These are phyloP conservation scores for Odontesthes bonariensis DNA, from an alignment of 2,113 vertebrate species.

Conservation along the genomic window DNA sequence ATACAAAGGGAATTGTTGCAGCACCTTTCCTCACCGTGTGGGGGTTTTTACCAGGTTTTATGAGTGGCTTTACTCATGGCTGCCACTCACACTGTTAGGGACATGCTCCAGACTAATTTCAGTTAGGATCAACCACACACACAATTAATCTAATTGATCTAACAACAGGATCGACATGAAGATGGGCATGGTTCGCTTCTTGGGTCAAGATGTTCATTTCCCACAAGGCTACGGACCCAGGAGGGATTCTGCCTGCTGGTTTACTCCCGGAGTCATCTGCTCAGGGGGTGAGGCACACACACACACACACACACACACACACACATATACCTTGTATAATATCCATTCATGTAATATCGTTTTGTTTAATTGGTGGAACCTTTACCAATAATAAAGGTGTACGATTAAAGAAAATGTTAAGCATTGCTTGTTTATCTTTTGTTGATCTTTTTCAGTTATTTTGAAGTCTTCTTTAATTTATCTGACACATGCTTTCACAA, in stretches of 20 bases:
- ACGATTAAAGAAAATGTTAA: not conserved
- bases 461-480: too few relatives aligned
- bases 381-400: not conserved
- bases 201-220: conserved; percentile 83
- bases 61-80: too few relatives aligned
- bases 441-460: not conserved
- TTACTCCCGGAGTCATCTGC: conserved; percentile 82
- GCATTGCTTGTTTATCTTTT: not conserved
- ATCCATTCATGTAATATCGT: not conserved
- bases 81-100: too few relatives aligned
- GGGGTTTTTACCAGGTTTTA: too few relatives aligned
- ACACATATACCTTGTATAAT: not conserved
- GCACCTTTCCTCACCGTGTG: not conserved
- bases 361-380: not conserved
- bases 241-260: conserved; percentile 84
- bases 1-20: too few relatives aligned
- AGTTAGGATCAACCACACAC: too few relatives aligned
- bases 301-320: not conserved
- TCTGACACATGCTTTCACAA: not conserved
- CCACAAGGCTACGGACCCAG: conserved; percentile 75
- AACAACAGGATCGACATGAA: conserved; percentile 77
- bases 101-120: not conserved
- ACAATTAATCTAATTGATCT: not conserved
- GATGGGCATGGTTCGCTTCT: conserved; percentile 70
- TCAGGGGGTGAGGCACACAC: conserved; percentile 75